Conservation (phyloP, 2,797 vertebrate genomes). For the Denticeps clupeoides region DNA sequence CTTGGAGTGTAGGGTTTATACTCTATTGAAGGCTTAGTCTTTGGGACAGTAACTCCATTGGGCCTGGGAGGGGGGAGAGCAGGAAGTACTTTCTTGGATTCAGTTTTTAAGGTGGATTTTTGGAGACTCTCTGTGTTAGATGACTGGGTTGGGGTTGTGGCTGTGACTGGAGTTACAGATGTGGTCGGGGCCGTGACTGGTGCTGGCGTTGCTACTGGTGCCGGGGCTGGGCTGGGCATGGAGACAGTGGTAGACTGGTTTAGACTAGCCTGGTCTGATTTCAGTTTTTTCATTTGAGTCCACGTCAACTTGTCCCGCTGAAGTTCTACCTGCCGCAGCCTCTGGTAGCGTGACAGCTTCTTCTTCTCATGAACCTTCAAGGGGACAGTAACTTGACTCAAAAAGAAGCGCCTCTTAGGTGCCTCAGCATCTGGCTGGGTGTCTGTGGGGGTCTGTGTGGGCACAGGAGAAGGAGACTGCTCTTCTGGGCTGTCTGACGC, state of each 20-base stretch:
- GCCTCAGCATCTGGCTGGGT: conserved; percentile 32
- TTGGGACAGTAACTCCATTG: conserved; percentile 54
- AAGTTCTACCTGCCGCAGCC: conserved; percentile 65
- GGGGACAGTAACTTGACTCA: conserved; percentile 77
- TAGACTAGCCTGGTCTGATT: conserved; percentile 75
- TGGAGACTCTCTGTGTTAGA: conserved; percentile 24
- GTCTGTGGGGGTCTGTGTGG: conserved; percentile 28
- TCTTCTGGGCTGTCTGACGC: conserved; percentile 35
- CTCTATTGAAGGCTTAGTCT: conserved; percentile 48
- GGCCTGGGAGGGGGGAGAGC: conserved; percentile 62
- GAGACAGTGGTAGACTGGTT: conserved; percentile 24
- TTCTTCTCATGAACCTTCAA: conserved; percentile 82
- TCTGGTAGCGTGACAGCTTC: conserved; percentile 67
- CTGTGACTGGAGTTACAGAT: too few species aligned
- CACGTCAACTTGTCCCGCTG: conserved; percentile 77
- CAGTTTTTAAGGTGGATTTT: conserved; percentile 40
- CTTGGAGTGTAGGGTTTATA: conserved; percentile 65
- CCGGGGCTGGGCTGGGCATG: neutral
- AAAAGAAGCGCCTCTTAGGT: conserved; percentile 84
- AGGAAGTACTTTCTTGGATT: conserved; percentile 49
- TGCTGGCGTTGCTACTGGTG: neutral
- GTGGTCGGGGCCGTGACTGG: neutral
- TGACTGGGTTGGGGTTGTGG: too few species aligned
- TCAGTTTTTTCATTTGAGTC: conserved; percentile 90
- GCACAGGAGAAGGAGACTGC: conserved; percentile 26